Evolutionary conservation across 2,797 vertebrate species (phyloP), one percentile per base, ranked within the genome.

Genomic region (Hydrophis major): DNA sequence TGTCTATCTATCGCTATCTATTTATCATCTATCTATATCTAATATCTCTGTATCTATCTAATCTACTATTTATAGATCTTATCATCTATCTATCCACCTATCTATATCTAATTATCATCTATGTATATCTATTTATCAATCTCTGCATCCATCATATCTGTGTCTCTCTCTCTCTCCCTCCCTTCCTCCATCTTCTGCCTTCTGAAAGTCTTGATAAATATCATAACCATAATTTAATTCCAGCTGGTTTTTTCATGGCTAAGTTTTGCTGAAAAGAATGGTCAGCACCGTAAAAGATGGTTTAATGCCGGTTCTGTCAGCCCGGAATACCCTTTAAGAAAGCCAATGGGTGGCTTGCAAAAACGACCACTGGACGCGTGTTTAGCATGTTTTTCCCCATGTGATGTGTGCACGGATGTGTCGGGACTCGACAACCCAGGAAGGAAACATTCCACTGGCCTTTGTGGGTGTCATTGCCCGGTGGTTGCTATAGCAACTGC

Each of bases 401-500:
- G n/a, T 32, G 66, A 69, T 0, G 6, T 50, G n/a, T 18, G 28
- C 5, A 13, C 2, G 13, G 6, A 13, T 4, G 13, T 69, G 63
- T 69, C 66, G 4, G 66, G 66, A 32, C 12, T 6, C 5, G 28
- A 28, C n/a, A 12, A n/a, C 4, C 14, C 32, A 27, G 89, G 92
- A 50, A 94, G 89, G 88, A 60, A 32, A 2, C 3, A 11, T 1
- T 57, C 28, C 60, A 96, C 95, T 96, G 96, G 96, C 83, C 87
- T 92, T 37, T 88, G 13, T 28, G 16, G 3, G 27, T 90, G 78
- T 63, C 93, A 89, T 27, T 87, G 53, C 53, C 2, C 3, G 20
- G 86, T n/a, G 4, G 96, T 95, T 92, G 90, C 96, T 95, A 93
- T 94, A 66, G 95, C 92, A 97, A 97, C 97, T 1, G 10, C 59